phyloP scores from a whole-genome alignment of 2,888 invertebrate species.

The Teinopalpus imperialis region DNA sequence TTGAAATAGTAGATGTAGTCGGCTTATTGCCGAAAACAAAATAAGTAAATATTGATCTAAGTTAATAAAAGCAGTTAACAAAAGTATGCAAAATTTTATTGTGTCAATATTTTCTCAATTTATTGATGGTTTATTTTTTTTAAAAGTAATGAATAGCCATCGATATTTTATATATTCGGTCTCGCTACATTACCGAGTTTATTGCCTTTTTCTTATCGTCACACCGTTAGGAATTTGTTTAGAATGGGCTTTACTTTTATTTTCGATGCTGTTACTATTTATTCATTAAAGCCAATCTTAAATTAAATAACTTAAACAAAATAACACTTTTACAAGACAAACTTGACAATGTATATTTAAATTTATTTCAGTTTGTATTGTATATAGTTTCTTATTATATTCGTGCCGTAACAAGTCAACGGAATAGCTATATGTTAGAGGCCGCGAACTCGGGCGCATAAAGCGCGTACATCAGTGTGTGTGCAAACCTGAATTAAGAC shows the following conservation, averaged over 20 bases:
- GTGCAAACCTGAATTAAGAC: conserved; percentile 44
- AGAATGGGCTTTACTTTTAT: neutral
- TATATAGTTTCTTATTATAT: conserved; percentile 25
- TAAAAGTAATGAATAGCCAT: no score
- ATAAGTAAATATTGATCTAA: no score
- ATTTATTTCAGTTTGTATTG: no score
- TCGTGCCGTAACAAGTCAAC: conserved; percentile 21
- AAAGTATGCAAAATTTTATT: neutral
- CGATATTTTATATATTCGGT: conserved; percentile 4
- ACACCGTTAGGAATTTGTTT: neutral
- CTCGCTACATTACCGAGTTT: neutral
- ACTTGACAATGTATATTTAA: no score
- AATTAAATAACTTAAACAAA: no score
- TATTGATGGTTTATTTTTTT: no score
- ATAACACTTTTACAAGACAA: no score
- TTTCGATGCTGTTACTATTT: conserved; percentile 9
- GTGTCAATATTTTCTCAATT: conserved; percentile 1
- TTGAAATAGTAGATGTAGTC: no score
- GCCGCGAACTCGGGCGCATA: conserved; percentile 49
- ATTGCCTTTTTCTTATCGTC: neutral
- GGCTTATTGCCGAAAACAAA: no score
- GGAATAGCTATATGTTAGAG: conserved; percentile 36
- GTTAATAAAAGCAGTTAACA: no score
- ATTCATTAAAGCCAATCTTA: no score
- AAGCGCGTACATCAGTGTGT: conserved; percentile 35